Base-by-base conservation (phyloP, 1,140 invertebrate species). In the Ericerus pela region DNA sequence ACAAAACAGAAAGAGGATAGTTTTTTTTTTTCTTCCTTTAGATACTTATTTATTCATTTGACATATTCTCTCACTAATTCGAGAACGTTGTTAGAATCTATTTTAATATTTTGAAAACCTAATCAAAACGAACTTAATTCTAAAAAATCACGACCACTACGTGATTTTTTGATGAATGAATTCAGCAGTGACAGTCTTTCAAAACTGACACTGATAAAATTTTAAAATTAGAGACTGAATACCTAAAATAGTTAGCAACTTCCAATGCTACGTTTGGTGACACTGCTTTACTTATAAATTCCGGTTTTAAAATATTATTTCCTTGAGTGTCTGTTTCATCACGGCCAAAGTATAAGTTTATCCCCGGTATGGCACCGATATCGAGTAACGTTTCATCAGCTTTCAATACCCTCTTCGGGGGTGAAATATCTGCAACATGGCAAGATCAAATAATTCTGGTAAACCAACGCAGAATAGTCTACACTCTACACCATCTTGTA, bases 351-450 rank as follows among this genome's bases (percentile, higher is more conserved):
- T 47, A 47, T 47, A 47, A 47, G 26, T 47, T 47, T 5, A 47
- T 47, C 3, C 41, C 41, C 8, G 85, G 85, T 14, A 87, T 81
- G 66, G 84, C 78, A 64, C 78, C 77, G 31, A 78, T 72, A 64
- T 84, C 80, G 33, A 82, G 63, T 38, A 88, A 68, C 30, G 73
- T 75, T 57, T 69, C 70, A 28, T 74, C 66, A 18, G 73, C 64
- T 38, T 75, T 66, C 20, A 87, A 67, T 47, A 78, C 70, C 60
- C 72, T 75, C 68, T 82, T 85, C 27, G 86, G 80, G 14, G 87
- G 85, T 22, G 84, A 77, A 51, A 78, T 80, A 72, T 82, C 83
- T 86, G 60, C 47, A 68, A 71, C 64, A 63, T 57, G 47, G 54
- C 52, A 41, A 58, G 36, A 58, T 58, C 14, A 54, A 58, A n/a